A percentile compares a stretch with the other conserved stretches of the same genome.
phyloP scores from a whole-genome alignment of 2,888 invertebrate genomes.

The Ryuthela nishihirai region DNA sequence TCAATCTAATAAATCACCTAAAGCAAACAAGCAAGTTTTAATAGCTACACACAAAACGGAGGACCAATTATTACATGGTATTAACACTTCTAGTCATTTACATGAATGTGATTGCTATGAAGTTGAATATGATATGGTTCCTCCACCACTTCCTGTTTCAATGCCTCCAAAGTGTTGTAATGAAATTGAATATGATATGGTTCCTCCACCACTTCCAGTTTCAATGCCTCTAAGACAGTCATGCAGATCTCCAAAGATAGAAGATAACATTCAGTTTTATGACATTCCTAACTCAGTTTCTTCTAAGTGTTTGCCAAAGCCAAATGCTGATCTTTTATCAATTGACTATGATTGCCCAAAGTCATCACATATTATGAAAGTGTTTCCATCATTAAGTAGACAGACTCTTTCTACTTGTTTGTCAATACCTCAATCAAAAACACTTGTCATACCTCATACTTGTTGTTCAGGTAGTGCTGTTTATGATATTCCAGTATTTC shows the following conservation, averaged over 20 bases:
- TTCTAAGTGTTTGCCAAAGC: slow-evolving; percentile 1
- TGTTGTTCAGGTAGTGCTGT: too few species aligned
- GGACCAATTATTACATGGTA: too few species aligned
- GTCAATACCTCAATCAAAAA: too few species aligned
- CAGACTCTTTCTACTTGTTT: too few species aligned
- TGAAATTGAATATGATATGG: slow-evolving; percentile 21
- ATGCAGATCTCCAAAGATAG: not conserved
- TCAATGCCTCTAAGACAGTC: slow-evolving; percentile 14
- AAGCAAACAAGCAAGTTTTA: too few species aligned
- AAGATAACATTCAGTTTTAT: slow-evolving; percentile 6
- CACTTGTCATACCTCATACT: too few species aligned
- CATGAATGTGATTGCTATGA: too few species aligned
- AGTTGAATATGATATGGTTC: slow-evolving; percentile 24
- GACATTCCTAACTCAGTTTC: slow-evolving; percentile 12
- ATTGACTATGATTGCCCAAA: slow-evolving; percentile 20
- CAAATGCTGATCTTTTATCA: slow-evolving; percentile 5
- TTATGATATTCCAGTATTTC: not conserved
- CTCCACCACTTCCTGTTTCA: slow-evolving; percentile 19
- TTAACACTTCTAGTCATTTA: too few species aligned
- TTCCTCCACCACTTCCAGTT: slow-evolving; percentile 22
- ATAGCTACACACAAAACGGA: too few species aligned
- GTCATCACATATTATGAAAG: slow-evolving; percentile 2
- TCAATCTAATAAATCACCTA: too few species aligned
- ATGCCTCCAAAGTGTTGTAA: slow-evolving; percentile 1
- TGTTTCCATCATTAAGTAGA: too few species aligned